phyloP scores from a whole-genome alignment of 2,888 invertebrate species.

The Hypercompe scribonia region DNA sequence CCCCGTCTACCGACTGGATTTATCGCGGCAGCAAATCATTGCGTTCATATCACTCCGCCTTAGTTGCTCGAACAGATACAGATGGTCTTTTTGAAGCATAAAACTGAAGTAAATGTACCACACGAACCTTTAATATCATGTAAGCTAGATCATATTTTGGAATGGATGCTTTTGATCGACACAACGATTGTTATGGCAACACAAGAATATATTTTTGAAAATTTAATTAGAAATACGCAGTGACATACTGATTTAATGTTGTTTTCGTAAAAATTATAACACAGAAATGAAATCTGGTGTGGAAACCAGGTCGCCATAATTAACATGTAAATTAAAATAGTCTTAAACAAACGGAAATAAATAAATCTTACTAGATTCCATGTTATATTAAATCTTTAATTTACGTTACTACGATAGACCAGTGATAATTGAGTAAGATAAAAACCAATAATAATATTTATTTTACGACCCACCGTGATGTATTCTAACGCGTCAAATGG shows the following conservation, averaged over 20 bases:
- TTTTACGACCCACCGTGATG: slow-evolving; percentile 35
- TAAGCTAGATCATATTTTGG: slow-evolving; percentile 21
- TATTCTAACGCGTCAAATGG: slow-evolving; percentile 54
- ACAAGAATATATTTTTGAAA: neutral
- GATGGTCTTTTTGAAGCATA: slow-evolving; percentile 30
- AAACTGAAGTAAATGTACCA: slow-evolving; percentile 35
- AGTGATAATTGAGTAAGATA: slow-evolving; percentile 44
- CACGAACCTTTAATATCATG: slow-evolving; percentile 32
- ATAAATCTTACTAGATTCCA: slow-evolving; percentile 28
- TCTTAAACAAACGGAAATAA: slow-evolving; percentile 31
- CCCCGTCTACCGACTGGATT: slow-evolving; percentile 72
- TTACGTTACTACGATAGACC: slow-evolving; percentile 51
- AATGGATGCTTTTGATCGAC: neutral
- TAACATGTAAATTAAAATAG: slow-evolving; percentile 27
- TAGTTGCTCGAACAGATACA: slow-evolving; percentile 46
- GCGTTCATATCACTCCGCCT: slow-evolving; percentile 67
- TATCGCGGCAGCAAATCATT: slow-evolving; percentile 80
- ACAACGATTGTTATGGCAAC: neutral
- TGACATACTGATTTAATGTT: slow-evolving; percentile 22
- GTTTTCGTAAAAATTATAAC: slow-evolving; percentile 12
- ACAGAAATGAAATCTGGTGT: slow-evolving; percentile 21
- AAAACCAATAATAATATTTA: slow-evolving; percentile 28
- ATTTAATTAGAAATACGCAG: neutral
- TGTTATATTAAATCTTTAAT: slow-evolving; percentile 41
- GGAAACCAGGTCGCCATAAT: slow-evolving; percentile 30